Evolutionary conservation across 2,113 vertebrate genomes (phyloP), one percentile per base, ranked within the genome.

Genomic region (Centrocercus urophasianus): DNA sequence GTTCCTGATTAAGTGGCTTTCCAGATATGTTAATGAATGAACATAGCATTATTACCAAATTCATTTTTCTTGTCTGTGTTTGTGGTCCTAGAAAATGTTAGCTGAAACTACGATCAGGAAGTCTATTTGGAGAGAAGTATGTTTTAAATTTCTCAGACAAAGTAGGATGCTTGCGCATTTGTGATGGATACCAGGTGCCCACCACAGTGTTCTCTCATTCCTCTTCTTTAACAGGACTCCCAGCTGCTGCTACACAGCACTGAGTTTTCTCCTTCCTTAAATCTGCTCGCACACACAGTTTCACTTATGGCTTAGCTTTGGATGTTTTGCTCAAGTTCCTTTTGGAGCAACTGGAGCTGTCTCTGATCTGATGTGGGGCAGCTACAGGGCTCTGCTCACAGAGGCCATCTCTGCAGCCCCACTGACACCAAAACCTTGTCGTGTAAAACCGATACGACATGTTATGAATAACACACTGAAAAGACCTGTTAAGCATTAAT

Each of bases 11-110:
- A 78, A 61, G 25, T 40, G 38, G 9, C 36, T 86, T 86, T 89
- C 40, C 36, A 16, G 28, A n/a, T 5, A 2, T 8, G 22, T 79
- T 64, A 24, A 30, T 42, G 59, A 50, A n/a, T 76, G 30, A 71
- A 9, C 5, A 19, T 22, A 38, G 20, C 20, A 11, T 42, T 69
- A 11, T 42, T 78, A 71, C 71, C 77, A 40, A 67, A 65, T 10
- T 86, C 24, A 32, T 95, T 86, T 77, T 45, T 83, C 65, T 59
- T 88, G 52, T 94, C 97, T 96, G 6, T 67, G 14, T 63, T 48
- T 7, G 47, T 78, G 60, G 47, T 92, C 80, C 70, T 95, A 63
- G 81, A 38, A 90, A 63, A 64, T 10, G 16, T 63, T 76, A 73
- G 30, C 48, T 69, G 66, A 86, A 90, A 28, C 14, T 3, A 10